Evolutionary conservation across 2,113 vertebrate genomes (phyloP).

Genomic region (Tachycineta bicolor): DNA sequence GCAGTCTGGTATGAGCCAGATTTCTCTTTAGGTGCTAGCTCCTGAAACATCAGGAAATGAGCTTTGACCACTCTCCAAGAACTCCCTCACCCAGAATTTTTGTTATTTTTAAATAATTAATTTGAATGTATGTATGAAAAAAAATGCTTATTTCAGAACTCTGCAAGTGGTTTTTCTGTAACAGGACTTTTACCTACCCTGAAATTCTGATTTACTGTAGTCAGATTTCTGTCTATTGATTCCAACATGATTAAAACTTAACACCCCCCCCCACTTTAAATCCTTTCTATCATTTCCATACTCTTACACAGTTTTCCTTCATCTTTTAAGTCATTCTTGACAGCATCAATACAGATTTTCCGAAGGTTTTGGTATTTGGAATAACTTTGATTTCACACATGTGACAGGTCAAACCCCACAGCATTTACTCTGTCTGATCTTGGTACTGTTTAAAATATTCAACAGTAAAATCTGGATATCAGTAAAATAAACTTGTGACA

Average conservation of each 20-base stretch:
- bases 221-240: background rate
- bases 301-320: background rate
- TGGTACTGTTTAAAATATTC: background rate
- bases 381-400: background rate
- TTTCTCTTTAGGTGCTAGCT: background rate
- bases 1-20: background rate
- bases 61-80: background rate
- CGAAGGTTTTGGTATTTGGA: background rate
- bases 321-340: background rate
- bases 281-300: background rate
- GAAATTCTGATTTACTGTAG: background rate
- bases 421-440: background rate
- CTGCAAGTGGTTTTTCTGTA: background rate
- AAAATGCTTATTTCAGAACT: background rate
- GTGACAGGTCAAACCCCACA: background rate
- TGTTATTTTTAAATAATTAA: background rate
- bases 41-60: background rate
- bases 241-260: background rate
- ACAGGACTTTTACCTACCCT: background rate
- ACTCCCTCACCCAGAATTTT: background rate
- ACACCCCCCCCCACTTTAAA: background rate
- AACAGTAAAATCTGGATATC: background rate
- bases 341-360: background rate
- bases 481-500: background rate
- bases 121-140: background rate